A percentile compares a stretch with the other conserved stretches of the same genome.
Conservation (phyloP, 1,140 invertebrate species). For the Onthophagus taurus region DNA sequence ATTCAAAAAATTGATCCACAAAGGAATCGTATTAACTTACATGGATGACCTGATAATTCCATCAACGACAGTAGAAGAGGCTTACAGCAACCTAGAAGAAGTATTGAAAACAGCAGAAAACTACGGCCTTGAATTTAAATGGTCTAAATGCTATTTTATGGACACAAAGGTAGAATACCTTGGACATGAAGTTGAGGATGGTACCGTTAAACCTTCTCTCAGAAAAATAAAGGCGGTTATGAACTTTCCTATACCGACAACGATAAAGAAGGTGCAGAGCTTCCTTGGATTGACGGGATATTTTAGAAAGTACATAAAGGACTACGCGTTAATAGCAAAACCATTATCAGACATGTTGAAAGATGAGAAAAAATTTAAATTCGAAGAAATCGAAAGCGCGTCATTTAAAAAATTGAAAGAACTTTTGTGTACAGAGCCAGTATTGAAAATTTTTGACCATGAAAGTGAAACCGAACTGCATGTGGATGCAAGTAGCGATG, state of each 20-base stretch:
- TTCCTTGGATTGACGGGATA: constrained; percentile 2
- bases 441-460: constrained; percentile 21
- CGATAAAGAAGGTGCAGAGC: constrained; percentile 7
- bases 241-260: constrained; percentile 8
- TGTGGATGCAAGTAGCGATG: constrained; percentile 25
- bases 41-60: constrained; percentile 22
- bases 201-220: constrained; percentile 4
- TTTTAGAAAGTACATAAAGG: constrained; percentile 9
- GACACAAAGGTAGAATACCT: neutral
- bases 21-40: constrained; percentile 13
- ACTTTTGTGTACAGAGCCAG: constrained; percentile 14
- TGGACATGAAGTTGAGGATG: constrained; percentile 4
- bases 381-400: neutral
- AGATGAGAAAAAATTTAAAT: constrained; percentile 3
- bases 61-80: constrained; percentile 15
- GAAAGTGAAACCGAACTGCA: constrained; percentile 27
- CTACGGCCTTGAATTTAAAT: constrained; percentile 1
- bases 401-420: constrained; percentile 14
- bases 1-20: constrained; percentile 9
- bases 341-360: constrained; percentile 5
- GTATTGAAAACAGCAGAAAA: constrained; percentile 12
- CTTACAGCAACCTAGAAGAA: constrained; percentile 15
- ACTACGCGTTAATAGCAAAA: constrained; percentile 7
- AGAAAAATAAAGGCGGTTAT: constrained; percentile 6
- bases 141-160: constrained; percentile 14